Evolutionary conservation across 2,888 invertebrate species (phyloP), one percentile per base, ranked within the genome.

Genomic region (Temnothorax rugatulus): DNA sequence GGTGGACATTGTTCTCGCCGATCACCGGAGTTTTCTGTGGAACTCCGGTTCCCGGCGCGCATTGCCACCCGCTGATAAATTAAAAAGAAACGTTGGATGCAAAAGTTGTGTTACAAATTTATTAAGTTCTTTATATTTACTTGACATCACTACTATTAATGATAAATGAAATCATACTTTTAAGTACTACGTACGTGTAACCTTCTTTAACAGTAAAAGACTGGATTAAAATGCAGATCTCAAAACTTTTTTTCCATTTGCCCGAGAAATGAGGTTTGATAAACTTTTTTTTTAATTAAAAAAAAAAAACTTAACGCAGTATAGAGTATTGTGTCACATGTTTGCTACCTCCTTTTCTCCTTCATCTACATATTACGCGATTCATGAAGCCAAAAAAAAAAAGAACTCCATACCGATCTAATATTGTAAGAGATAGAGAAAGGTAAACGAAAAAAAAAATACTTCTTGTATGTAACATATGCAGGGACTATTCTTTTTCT

Each of bases 391-490:
- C 69, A 82, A 88, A 84, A 88, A 61, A 75, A 86, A 86, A 82
- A 87, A 66, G 54, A 71, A 86, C 66, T 83, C 81, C 71, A 64
- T 81, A 84, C 79, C 61, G 68, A 74, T 86, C 41, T 83, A 83
- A 86, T 85, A 79, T 34, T 84, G 47, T 87, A 85, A 84, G 74
- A 81, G 83, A 79, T 86, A 86, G 69, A 77, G 73, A 76, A 74
- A 77, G 68, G 18, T 61, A 71, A 63, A 75, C 61, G n/a, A n/a
- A 69, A 79, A 76, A 77, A 52, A 79, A 88, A 87, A 88, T 41
- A 88, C 83, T 90, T 86, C 88, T 88, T 88, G 85, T 91, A 90
- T 89, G 90, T 90, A 88, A 71, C 84, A 89, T 84, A 87, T 90
- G 88, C 86, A 90, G 86, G 86, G 87, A 89, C 87, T 84, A 87